Evolutionary conservation across 2,797 vertebrate species (phyloP), one percentile per base, ranked within the genome.

Genomic region (Toxotes lorentzi): DNA sequence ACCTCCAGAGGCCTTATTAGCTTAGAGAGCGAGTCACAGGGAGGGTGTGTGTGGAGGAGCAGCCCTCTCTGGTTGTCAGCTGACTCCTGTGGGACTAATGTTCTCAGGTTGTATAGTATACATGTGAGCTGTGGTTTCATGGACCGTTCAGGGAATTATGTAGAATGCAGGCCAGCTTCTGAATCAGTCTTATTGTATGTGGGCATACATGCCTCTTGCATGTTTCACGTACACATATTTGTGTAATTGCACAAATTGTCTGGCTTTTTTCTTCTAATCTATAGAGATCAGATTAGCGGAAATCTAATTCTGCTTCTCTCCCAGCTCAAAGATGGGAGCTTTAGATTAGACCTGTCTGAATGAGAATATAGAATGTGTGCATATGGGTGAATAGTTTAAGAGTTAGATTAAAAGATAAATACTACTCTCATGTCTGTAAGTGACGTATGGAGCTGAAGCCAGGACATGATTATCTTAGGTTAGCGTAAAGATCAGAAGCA

Each of bases 1-100:
- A 57, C 59, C 73, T 86, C 68, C 73, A n/a, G 24, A 70, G 75
- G 50, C 63, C 60, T 89, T 88, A 90, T 91, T 88, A 85, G 86
- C 84, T 90, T 86, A 88, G 62, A 70, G 61, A 77, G 4, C 16
- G 80, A 75, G 50, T 73, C 86, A 40, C 51, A 43, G 66, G 0
- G 77, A 30, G 45, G 35, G 27, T 41, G 40, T 76, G 73, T 43
- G 59, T 41, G 66, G 45, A 65, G 34, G 66, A 53, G 11, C 45
- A 0, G 50, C 38, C 73, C n/a, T 68, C 69, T 75, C 72, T 73
- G 76, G 30, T 50, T 53, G 73, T 89, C 85, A 81, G 73, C 72
- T 79, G 80, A 87, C 77, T 88, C 84, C 84, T 14, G 24, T 35
- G 73, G 88, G 84, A 80, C 77, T 81, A 75, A 81, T 79, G 83